A percentile compares a stretch with the other conserved stretches of the same genome.
phyloP scores from a whole-genome alignment of 1,140 invertebrate genomes.

The Drosophila elegans region DNA sequence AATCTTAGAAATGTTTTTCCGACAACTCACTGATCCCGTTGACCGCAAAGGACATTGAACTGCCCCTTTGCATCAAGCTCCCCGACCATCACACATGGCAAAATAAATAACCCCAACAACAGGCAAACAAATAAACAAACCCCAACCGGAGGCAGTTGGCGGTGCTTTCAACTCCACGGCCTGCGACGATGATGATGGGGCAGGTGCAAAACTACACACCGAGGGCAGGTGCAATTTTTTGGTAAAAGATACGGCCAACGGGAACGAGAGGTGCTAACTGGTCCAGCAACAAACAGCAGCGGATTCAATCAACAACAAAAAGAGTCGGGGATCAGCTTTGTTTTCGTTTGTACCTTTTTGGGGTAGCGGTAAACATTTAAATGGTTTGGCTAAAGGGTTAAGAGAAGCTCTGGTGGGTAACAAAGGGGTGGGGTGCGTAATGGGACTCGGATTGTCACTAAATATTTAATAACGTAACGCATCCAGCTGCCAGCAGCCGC shows the following conservation, averaged over 20 bases:
- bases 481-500: slow-evolving; percentile 50
- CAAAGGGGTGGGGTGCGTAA: slow-evolving; percentile 1
- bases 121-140: slow-evolving; percentile 45
- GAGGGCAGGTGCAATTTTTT: slow-evolving; percentile 67
- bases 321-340: slow-evolving; percentile 34
- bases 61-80: slow-evolving; percentile 1
- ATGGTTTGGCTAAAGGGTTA: slow-evolving; percentile 1
- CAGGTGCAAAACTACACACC: slow-evolving; percentile 67
- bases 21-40: slow-evolving; percentile 37
- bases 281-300: slow-evolving; percentile 43
- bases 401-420: not conserved
- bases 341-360: not conserved
- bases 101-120: slow-evolving; percentile 60
- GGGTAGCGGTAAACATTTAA: slow-evolving; percentile 4
- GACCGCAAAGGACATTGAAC: slow-evolving; percentile 64
- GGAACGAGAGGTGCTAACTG: slow-evolving; percentile 54
- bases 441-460: slow-evolving; percentile 33
- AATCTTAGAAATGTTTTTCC: no score
- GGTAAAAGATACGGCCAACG: slow-evolving; percentile 17
- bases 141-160: slow-evolving; percentile 9
- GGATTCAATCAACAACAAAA: slow-evolving; percentile 44
- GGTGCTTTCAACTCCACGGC: slow-evolving; percentile 60
- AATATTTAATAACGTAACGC: slow-evolving; percentile 73
- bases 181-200: slow-evolving; percentile 18
- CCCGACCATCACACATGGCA: slow-evolving; percentile 40